These are phyloP conservation scores for Rhyacophila brunnea DNA, from an alignment of 1,140 invertebrate species.

Conservation along the genomic window DNA sequence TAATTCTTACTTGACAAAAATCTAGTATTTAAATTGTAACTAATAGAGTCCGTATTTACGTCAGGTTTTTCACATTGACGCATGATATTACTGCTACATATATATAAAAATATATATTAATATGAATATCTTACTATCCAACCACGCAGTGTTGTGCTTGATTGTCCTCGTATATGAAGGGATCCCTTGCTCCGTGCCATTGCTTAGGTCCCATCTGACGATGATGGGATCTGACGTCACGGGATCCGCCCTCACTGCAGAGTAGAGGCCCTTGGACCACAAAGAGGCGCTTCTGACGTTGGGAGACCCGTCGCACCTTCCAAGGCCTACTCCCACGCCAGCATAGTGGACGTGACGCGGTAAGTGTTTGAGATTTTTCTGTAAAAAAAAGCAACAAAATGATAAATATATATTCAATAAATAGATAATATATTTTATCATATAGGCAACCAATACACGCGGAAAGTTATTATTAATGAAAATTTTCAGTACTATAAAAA, in stretches of 20 bases:
- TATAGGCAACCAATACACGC: too few relatives aligned
- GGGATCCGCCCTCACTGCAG: neutral
- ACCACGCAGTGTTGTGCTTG: constrained; percentile 32
- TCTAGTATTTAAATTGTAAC: too few relatives aligned
- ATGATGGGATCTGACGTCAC: constrained; percentile 19
- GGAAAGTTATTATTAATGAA: too few relatives aligned
- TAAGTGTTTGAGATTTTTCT: constrained; percentile 31
- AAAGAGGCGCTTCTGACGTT: constrained; percentile 1
- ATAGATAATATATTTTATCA: too few relatives aligned
- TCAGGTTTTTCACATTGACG: too few relatives aligned
- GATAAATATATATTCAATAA: neutral
- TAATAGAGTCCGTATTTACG: too few relatives aligned
- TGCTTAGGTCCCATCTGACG: constrained; percentile 25
- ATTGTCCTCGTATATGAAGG: constrained; percentile 23
- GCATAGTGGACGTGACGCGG: constrained; percentile 29
- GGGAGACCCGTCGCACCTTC: constrained; percentile 21
- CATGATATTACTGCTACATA: too few relatives aligned
- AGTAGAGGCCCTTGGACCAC: neutral
- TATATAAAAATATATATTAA: too few relatives aligned
- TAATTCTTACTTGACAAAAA: too few relatives aligned
- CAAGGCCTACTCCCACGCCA: constrained; percentile 19
- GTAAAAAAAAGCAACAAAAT: neutral
- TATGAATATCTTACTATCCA: constrained; percentile 23
- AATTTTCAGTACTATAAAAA: too few relatives aligned
- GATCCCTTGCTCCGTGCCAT: constrained; percentile 1